Evolutionary conservation across 2,113 vertebrate genomes (phyloP).

Genomic region (Carettochelys insculpta): DNA sequence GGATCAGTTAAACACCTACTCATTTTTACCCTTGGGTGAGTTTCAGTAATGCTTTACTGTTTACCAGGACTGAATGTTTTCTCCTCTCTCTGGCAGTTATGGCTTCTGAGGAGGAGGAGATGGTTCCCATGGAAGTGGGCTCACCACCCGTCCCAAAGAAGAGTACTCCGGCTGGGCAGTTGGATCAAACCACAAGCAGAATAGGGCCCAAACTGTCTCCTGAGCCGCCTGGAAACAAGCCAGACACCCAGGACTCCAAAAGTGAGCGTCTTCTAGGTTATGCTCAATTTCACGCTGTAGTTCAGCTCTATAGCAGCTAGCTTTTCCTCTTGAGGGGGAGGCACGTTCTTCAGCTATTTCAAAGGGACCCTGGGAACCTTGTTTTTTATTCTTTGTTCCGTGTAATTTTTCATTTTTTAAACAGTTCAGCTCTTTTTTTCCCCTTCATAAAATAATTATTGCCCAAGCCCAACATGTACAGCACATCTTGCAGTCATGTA

Average conservation of each 20-base stretch:
- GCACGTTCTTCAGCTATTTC: neutral
- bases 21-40: neutral
- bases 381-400: neutral
- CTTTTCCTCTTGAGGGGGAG: neutral
- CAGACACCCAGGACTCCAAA: constrained; percentile 79
- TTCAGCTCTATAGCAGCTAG: neutral
- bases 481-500: neutral
- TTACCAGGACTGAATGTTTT: neutral
- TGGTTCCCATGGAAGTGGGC: constrained; percentile 77
- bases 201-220: constrained; percentile 80
- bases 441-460: neutral
- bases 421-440: neutral
- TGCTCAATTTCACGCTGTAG: neutral
- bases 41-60: neutral
- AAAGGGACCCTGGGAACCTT: neutral
- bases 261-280: constrained; percentile 66
- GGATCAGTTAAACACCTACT: accelerated
- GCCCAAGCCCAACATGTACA: neutral
- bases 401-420: neutral
- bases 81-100: constrained; percentile 57
- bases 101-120: constrained; percentile 75
- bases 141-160: constrained; percentile 77
- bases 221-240: constrained; percentile 74
- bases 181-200: constrained; percentile 70
- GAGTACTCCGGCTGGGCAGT: constrained; percentile 47